Base-by-base conservation (phyloP, 1,140 invertebrate genomes). In the Drosophila pseudoananassae region DNA sequence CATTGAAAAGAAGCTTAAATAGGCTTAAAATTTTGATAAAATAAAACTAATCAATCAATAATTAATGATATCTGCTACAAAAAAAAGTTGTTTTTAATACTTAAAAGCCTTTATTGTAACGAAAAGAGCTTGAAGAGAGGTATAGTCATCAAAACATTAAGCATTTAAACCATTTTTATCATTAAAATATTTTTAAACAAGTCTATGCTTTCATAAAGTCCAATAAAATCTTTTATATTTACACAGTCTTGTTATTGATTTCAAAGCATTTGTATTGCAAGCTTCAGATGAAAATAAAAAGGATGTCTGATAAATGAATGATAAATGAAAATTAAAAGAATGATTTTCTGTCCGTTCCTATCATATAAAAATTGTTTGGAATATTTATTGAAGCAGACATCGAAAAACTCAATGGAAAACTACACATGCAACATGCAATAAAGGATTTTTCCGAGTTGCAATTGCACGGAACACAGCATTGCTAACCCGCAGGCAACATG, bases 401-500 rank as follows among this genome's bases (percentile, higher is more conserved):
- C 8, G 14, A 43, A 43, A 43, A 43, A 46, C 20, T 9, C 17
- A 17, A 46, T 15, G 10, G 43, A 23, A 46, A 43, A 43, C n/a
- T 15, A 43, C n/a, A 43, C 5, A 17, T 47, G 27, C 15, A 12
- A 4, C 15, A 46, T 20, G 20, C 20, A 20, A 20, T 46, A 57
- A 54, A 57, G 38, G 45, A 7, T 12, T 12, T 47, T 33, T 29
- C 31, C 31, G 27, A 57, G 31, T 47, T 47, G 43, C 43, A 15
- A 31, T 23, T 47, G 55, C 15, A 47, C 17, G 31, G 27, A n/a
- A 23, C 9, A 46, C 38, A 43, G 17, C 17, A 10, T 8, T 46
- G 43, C 15, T 23, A 20, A 4, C 43, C 27, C 15, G 10, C 17
- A 8, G 55, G 29, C 29, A 23, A 57, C 33, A 47, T 57, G 29